Evolutionary conservation across 2,797 vertebrate genomes (phyloP).

Genomic region (Channa striata): DNA sequence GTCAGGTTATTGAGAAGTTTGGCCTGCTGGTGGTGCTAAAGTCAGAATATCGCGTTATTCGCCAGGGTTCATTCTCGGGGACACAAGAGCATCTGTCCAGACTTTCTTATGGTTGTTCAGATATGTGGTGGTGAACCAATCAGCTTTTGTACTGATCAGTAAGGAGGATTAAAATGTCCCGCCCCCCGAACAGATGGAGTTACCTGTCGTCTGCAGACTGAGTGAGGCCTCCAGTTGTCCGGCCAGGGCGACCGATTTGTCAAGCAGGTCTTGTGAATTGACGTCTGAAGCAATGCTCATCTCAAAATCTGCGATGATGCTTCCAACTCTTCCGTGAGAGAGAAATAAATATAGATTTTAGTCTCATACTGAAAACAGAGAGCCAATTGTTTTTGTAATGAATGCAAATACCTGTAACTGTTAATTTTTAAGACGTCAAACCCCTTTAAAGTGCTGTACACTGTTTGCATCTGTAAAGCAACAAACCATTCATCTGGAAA

Average conservation of each 20-base stretch:
- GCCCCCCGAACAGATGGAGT: neutral
- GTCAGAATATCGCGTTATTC: no score
- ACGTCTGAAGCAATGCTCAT: neutral
- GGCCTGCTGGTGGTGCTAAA: no score
- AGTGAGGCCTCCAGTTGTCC: rapidly evolving
- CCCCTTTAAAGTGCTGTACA: constrained; percentile 67
- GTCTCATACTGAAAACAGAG: neutral
- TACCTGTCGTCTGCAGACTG: constrained; percentile 55
- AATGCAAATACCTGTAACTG: constrained; percentile 59
- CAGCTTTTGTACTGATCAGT: neutral
- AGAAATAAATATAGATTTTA: neutral
- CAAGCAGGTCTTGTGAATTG: rapidly evolving
- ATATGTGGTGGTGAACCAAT: no score
- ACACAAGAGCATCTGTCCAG: no score
- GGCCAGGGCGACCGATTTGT: rapidly evolving
- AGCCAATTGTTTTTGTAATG: neutral
- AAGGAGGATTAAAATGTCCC: neutral
- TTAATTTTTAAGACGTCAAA: constrained; percentile 64
- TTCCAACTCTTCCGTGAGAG: constrained; percentile 54
- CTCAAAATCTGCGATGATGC: constrained; percentile 52
- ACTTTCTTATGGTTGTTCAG: no score
- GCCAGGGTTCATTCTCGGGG: no score
- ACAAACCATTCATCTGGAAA: neutral
- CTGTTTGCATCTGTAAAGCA: constrained; percentile 55
- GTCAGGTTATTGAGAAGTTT: no score